Conservation (phyloP, 2,888 invertebrate genomes). For the Xestoiulus laeticollis region DNA sequence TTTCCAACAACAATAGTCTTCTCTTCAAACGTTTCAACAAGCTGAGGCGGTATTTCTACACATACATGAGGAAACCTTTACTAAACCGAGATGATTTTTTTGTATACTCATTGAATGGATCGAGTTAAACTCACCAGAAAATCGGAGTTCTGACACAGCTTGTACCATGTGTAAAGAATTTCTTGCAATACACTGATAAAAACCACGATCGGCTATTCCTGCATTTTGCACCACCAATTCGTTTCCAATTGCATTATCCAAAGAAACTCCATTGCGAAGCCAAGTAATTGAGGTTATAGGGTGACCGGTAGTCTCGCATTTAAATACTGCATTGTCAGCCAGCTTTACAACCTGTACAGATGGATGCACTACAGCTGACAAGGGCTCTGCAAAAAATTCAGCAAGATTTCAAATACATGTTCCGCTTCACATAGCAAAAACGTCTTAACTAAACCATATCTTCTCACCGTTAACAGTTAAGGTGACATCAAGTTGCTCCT, state of each 20-base stretch:
- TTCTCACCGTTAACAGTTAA: slow-evolving; percentile 46
- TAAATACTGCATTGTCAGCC: slow-evolving; percentile 77
- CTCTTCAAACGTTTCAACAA: slow-evolving; percentile 42
- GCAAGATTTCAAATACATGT: not conserved
- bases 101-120: too few relatives aligned
- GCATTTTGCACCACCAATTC: slow-evolving; percentile 60
- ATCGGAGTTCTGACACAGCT: slow-evolving; percentile 77
- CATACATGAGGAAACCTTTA: too few relatives aligned
- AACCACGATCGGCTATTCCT: slow-evolving; percentile 63
- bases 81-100: not conserved
- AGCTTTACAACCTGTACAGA: not conserved
- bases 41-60: slow-evolving; percentile 49
- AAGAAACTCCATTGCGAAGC: slow-evolving; percentile 76
- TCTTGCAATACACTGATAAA: slow-evolving; percentile 62
- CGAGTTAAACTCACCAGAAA: slow-evolving; percentile 60
- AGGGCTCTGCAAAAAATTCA: not conserved
- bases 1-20: not conserved
- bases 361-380: slow-evolving; percentile 11
- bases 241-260: not conserved
- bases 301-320: slow-evolving; percentile 86
- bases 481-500: slow-evolving; percentile 23
- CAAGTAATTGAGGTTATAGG: slow-evolving; percentile 81
- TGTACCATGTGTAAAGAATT: slow-evolving; percentile 68
- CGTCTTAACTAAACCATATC: not conserved
- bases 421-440: too few relatives aligned